These are phyloP conservation scores for Lophotis ruficrista DNA, from an alignment of 2,113 vertebrate species.

Conservation along the genomic window DNA sequence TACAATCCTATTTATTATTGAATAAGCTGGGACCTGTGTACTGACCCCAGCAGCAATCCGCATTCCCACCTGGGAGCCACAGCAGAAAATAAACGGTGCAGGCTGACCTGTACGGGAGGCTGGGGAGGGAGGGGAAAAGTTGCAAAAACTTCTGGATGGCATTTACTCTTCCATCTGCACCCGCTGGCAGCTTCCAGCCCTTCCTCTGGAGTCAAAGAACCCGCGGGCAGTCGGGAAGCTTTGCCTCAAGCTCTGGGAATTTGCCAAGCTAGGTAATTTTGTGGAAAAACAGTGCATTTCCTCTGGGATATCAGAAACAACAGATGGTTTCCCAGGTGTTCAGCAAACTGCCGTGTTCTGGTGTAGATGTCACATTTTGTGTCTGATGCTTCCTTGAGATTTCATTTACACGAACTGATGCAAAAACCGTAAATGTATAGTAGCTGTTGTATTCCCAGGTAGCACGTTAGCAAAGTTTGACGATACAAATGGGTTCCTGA, in stretches of 20 bases:
- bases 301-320: not conserved
- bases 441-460: not conserved
- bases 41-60: not conserved
- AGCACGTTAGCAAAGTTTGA: too few species aligned
- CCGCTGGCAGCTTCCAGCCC: not conserved
- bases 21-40: not conserved
- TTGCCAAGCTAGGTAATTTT: not conserved
- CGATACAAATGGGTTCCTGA: too few species aligned
- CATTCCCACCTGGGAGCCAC: not conserved
- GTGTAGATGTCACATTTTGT: not conserved
- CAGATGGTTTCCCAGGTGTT: not conserved
- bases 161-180: not conserved
- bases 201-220: not conserved
- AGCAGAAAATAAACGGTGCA: not conserved
- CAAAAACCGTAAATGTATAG: not conserved
- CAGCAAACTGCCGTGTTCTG: not conserved
- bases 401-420: not conserved
- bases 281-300: not conserved
- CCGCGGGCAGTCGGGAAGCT: not conserved
- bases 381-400: not conserved
- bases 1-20: constrained; percentile 38
- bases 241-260: not conserved
- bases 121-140: not conserved
- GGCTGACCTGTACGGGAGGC: not conserved
- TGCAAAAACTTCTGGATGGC: not conserved